Conservation (phyloP, 2,797 vertebrate species). For the Clamator glandarius region DNA sequence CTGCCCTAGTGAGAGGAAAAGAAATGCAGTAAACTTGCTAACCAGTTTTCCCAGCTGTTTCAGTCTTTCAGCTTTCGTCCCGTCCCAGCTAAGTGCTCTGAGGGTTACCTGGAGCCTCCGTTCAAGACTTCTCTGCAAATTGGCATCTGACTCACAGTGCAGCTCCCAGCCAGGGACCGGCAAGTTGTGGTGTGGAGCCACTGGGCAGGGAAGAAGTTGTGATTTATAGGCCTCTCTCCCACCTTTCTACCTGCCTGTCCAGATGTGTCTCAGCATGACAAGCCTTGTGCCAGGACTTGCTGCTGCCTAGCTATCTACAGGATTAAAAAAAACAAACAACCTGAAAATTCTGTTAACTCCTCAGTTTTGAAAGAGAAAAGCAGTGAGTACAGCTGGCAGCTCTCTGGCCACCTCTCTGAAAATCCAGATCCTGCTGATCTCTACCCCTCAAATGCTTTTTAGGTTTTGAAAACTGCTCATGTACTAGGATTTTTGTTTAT, state of each 20-base stretch:
- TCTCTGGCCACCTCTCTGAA: background rate
- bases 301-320: background rate
- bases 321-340: no score
- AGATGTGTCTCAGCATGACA: slow-evolving; percentile 4
- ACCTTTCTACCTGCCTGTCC: background rate
- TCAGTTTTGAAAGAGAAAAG: background rate
- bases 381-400: background rate
- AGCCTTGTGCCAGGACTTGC: background rate
- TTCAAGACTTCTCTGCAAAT: background rate
- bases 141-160: background rate
- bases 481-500: background rate
- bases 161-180: background rate
- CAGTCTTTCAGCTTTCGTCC: background rate
- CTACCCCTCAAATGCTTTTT: background rate
- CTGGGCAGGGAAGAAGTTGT: background rate
- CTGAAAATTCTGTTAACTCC: background rate
- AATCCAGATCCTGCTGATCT: background rate
- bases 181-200: background rate
- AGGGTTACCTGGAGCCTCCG: background rate
- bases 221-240: background rate
- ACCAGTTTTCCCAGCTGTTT: background rate
- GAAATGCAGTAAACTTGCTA: background rate
- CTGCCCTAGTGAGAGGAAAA: background rate
- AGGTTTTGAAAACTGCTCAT: background rate
- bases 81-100: background rate